Evolutionary conservation across 2,797 vertebrate species (phyloP), one percentile per base, ranked within the genome.

Genomic region (Mareca penelope): DNA sequence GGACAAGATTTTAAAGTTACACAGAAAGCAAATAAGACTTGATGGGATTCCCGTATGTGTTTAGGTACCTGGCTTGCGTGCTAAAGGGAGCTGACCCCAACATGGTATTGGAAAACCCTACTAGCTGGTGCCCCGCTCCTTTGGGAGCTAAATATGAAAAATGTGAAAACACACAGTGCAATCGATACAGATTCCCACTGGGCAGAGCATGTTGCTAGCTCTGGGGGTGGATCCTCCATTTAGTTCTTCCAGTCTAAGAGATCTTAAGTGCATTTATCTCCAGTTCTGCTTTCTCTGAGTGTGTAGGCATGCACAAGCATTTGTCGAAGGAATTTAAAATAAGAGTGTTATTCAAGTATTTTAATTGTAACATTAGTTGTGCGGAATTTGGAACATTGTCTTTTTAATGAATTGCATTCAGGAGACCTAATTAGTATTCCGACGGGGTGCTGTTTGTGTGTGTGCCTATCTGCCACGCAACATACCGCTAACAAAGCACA

Each of bases 331-430:
- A 90, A 90, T 89, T 91, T 59, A 31, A 70, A 63, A 35, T 37
- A 50, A 95, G 52, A 39, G 33, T 91, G 16, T 69, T 80, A 24
- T 85, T 87, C 46, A 72, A 80, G 55, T 52, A 29, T 92, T 96
- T 83, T 85, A 93, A 86, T 79, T 96, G 73, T 92, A 70, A 63
- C 63, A 57, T 67, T 44, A 91, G 59, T 86, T 2, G 9, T 80
- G 44, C 64, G 84, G 86, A 92, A 95, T 96, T 92, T 88, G 56
- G 37, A 94, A 80, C n/a, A 28, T 42, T 78, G 85, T 88, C 67
- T 92, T 95, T 93, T 72, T 89, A 96, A 94, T 73, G 40, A 91
- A 81, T 94, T 90, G 24, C 39, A 83, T 83, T 90, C 29, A 60
- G 44, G 78, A 85, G 12, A 35, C 57, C 63, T 72, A 72, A 95